Evolutionary conservation across 2,888 invertebrate species (phyloP), one percentile per base, ranked within the genome.

Genomic region (Caenorhabditis sp.): DNA sequence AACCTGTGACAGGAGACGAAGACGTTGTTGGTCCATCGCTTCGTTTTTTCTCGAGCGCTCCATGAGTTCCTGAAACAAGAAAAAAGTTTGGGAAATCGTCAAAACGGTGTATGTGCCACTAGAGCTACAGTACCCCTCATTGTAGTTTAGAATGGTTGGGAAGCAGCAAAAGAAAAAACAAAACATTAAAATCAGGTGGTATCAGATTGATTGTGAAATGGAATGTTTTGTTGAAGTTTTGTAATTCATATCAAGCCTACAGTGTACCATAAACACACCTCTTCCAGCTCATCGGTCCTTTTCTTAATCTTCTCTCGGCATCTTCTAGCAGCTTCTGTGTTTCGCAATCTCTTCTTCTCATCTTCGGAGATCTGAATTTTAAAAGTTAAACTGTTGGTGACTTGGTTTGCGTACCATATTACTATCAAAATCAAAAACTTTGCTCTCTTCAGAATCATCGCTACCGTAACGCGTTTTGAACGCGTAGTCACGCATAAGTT

Each of bases 321-420:
- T 55, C 71, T 56, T 56, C 81, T 56, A 1, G 81, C 81, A 9
- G 81, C 81, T 67, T 76, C 81, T 2, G 81, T 77, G 58, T 81
- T 81, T 40, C 60, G 58, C 37, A 67, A 20, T 15, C 81, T 65
- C 32, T 77, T 81, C 51, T 71, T 76, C 35, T 76, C 76, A 18
- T 80, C 76, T 35, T 80, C 80, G 8, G 51, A 65, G 0, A 58
- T 44, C 77, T 77, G 56, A 68, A 77, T 18, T 26, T 4, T 24
- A 44, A 58, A 47, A 26, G 3, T 26, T 40, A 0, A 20, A 22
- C 6, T 26, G 22, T 37, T 37, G 4, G 32, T 44, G 20, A 1
- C n/a, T 37, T n/a, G n/a, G 2, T 13, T 22, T 3, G 20, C 13
- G 9, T 61, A 61, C 47, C 47, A 61, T 28, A n/a, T 8, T 26